phyloP scores from a whole-genome alignment of 2,797 vertebrate species.

The Neosilurus mollespiculum region DNA sequence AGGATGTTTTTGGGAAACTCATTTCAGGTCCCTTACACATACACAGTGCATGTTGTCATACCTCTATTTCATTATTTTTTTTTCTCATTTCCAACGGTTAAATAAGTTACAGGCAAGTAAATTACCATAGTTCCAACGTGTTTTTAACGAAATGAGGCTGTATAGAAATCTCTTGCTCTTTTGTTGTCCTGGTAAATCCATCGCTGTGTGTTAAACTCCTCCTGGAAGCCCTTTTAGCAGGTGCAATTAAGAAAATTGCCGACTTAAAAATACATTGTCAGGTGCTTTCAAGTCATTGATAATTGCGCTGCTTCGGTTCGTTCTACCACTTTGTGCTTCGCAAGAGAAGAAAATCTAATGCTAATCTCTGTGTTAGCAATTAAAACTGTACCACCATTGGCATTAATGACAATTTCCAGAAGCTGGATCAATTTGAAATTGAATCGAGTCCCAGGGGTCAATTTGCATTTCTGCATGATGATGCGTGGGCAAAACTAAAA shows the following conservation, averaged over 20 bases:
- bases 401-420: slow-evolving; percentile 56
- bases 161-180: background rate
- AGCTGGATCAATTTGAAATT: slow-evolving; percentile 46
- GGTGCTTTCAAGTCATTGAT: slow-evolving; percentile 33
- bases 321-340: slow-evolving; percentile 34
- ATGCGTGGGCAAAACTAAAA: slow-evolving; percentile 26
- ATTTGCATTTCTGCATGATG: slow-evolving; percentile 43
- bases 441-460: slow-evolving; percentile 35
- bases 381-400: slow-evolving; percentile 57
- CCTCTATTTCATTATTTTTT: background rate
- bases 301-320: slow-evolving; percentile 50
- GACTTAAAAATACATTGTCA: slow-evolving; percentile 32
- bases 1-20: background rate
- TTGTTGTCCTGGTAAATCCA: slow-evolving; percentile 15
- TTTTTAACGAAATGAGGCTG: slow-evolving; percentile 32
- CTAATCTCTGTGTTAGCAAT: slow-evolving; percentile 62
- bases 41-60: background rate
- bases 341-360: slow-evolving; percentile 48
- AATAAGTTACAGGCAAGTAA: slow-evolving; percentile 3
- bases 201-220: slow-evolving; percentile 7
- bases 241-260: slow-evolving; percentile 56
- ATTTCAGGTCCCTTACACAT: background rate
- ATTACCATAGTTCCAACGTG: slow-evolving; percentile 29
- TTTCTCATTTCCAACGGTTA: background rate
- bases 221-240: slow-evolving; percentile 20